Base-by-base conservation (phyloP, 2,888 invertebrate genomes). In the Lasioglossum lativentre region DNA sequence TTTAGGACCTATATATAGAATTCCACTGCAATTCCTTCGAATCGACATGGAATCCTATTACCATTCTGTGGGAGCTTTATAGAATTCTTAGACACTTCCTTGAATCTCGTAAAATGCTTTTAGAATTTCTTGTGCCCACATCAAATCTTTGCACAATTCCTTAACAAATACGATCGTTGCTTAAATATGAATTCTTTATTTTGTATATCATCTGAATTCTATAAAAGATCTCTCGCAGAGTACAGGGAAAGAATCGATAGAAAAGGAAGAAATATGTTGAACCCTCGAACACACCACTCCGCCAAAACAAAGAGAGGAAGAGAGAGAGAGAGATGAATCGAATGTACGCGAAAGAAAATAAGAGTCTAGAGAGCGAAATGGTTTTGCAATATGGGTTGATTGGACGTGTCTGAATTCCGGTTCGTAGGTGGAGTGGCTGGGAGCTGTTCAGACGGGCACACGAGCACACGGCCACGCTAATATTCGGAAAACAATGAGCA, bases 321-420 rank as follows among this genome's bases (percentile, higher is more conserved):
- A 4, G 40, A 14, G 30, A 23, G 23, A n/a, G n/a, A n/a, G 4
- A n/a, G 23, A 30, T 30, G 27, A 30, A 16, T 63, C n/a, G 16
- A 27, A 23, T 14, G 27, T 63, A 30, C 30, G n/a, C 16, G 27
- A 16, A 30, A 16, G 63, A 63, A 63, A 63, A 30, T 14, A 30
- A 30, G 16, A 30, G 63, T 27, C 12, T 16, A 16, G 30, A 30
- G 52, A 3, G 52, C n/a, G n/a, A 52, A 52, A 63, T 30, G 30
- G 63, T 63, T 63, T 63, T 30, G 63, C 63, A 63, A 63, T 63
- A 63, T 63, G 30, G 63, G 63, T 63, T 63, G 63, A 63, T 63
- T 63, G 63, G 63, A 47, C 79, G 52, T 23, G 79, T 78, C 66
- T 34, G 86, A 81, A 79, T 85, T 87, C 83, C 82, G 83, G 88